Conservation (phyloP, 2,888 invertebrate genomes). For the Tetropium fuscum region DNA sequence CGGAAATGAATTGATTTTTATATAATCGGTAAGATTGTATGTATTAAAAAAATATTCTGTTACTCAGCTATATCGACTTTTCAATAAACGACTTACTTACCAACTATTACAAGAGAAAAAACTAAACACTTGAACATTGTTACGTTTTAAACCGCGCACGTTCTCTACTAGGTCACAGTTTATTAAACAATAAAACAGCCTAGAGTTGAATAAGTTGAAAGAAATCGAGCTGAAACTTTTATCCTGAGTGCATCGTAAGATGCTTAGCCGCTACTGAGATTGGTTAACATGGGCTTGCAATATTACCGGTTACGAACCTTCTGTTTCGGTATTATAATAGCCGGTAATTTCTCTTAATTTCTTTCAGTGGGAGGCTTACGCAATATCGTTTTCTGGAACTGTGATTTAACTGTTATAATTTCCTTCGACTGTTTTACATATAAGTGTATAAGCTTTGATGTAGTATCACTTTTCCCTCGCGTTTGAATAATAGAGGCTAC, state of each 20-base stretch:
- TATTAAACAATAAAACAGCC: not conserved
- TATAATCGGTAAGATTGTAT: no score
- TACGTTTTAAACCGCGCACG: not conserved
- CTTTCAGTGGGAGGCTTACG: conserved; percentile 6
- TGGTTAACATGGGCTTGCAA: conserved; percentile 10
- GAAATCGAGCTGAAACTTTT: conserved; percentile 4
- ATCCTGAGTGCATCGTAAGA: conserved; percentile 16
- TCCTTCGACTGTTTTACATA: no score
- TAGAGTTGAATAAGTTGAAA: not conserved
- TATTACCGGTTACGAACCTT: conserved; percentile 12
- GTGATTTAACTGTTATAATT: no score
- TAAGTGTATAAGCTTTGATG: no score
- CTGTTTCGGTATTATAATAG: conserved; percentile 7
- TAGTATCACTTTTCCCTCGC: no score
- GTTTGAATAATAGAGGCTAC: no score
- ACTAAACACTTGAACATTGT: conserved; percentile 18
- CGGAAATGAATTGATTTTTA: no score
- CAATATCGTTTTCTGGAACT: no score
- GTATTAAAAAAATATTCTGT: no score
- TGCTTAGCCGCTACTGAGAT: not conserved
- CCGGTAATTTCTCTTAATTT: conserved; percentile 15
- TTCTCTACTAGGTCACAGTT: conserved; percentile 7
- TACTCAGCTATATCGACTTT: no score
- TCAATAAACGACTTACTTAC: no score
- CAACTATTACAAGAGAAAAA: not conserved